A percentile compares a stretch with the other conserved stretches of the same genome.
Conservation (phyloP, 2,888 invertebrate genomes). For the Microctonus hyperodae region DNA sequence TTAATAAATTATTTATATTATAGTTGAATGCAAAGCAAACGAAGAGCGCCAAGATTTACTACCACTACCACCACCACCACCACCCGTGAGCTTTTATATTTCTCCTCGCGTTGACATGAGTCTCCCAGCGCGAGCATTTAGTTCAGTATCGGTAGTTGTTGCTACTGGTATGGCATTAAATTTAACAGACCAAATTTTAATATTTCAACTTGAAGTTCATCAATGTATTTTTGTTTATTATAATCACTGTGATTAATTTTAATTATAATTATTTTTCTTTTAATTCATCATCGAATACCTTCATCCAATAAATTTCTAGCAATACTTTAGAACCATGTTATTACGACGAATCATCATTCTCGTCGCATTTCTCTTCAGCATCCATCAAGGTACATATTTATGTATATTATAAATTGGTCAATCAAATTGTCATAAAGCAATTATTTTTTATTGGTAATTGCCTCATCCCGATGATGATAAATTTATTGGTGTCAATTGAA, state of each 20-base stretch:
- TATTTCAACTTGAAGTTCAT: no score
- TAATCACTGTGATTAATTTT: not conserved
- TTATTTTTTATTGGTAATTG: not conserved
- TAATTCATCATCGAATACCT: not conserved
- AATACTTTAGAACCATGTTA: conserved; percentile 1
- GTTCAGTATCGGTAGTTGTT: conserved; percentile 27
- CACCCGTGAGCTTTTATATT: conserved; percentile 23
- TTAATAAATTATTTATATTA: not conserved
- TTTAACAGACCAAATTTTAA: not conserved
- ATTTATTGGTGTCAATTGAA: not conserved
- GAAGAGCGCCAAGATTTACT: not conserved
- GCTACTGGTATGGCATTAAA: conserved; percentile 10
- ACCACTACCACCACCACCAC: conserved; percentile 27
- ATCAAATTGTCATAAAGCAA: not conserved
- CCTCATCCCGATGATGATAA: not conserved
- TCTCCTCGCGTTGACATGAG: conserved; percentile 15
- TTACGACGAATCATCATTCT: not conserved
- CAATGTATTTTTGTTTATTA: not conserved
- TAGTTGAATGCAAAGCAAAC: not conserved
- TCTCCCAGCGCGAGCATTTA: conserved; percentile 29
- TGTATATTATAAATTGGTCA: not conserved
- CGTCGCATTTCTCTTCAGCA: not conserved
- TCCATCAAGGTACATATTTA: conserved; percentile 15
- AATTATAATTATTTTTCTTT: not conserved
- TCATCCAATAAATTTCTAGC: not conserved